A percentile compares a stretch with the other conserved stretches of the same genome.
These are phyloP conservation scores for Anneissia japonica DNA, from an alignment of 35 echinoderm and acorn worm genomes.

Conservation along the genomic window DNA sequence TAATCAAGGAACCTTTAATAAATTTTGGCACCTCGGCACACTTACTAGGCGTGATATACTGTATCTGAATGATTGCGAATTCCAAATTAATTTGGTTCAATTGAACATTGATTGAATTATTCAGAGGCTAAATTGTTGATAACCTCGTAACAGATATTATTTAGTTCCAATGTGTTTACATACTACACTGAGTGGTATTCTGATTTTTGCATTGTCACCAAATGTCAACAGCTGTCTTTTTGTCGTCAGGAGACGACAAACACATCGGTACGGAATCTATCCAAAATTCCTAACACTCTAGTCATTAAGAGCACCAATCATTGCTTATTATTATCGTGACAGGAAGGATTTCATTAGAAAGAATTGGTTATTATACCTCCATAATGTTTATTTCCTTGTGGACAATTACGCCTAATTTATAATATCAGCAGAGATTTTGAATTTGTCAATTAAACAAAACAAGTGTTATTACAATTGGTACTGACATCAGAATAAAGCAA, in stretches of 20 bases:
- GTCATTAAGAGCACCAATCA: background rate
- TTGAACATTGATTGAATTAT: background rate
- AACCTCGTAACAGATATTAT: background rate
- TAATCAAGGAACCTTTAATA: no score
- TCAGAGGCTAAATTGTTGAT: background rate
- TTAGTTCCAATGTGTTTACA: background rate
- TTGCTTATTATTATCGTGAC: background rate
- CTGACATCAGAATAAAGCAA: no score
- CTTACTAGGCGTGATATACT: background rate
- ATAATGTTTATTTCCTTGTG: no score
- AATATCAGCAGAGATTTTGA: no score
- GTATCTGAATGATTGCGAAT: background rate
- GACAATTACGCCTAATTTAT: no score
- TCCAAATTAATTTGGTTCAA: background rate
- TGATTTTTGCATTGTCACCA: background rate
- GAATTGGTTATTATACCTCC: no score
- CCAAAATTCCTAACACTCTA: background rate
- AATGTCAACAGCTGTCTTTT: background rate
- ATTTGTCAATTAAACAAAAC: no score
- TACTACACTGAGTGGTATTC: background rate
- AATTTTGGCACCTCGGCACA: background rate
- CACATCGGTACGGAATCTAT: background rate
- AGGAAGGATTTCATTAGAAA: background rate
- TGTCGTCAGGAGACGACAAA: background rate
- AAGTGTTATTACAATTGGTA: no score